Conservation (phyloP, 2,113 vertebrate species). For the Xyliphius kryptos region DNA sequence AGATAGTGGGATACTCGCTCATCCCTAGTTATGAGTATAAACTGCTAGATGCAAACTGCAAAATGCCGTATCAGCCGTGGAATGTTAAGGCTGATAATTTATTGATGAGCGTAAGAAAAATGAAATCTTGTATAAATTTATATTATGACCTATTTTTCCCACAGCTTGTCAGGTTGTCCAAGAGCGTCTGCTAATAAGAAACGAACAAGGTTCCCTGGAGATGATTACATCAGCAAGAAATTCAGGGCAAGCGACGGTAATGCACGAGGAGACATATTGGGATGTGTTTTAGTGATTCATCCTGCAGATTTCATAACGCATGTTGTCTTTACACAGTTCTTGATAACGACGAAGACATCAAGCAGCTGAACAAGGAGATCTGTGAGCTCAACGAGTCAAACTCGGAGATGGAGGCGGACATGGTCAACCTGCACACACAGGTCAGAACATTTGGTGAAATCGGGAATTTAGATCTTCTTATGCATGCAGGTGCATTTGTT, state of each 20-base stretch:
- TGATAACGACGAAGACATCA: conserved; percentile 96
- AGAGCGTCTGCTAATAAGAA: conserved; percentile 92
- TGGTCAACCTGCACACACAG: conserved; percentile 96
- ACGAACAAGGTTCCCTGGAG: conserved; percentile 89
- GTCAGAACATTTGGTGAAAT: too few species aligned
- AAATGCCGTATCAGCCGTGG: too few species aligned
- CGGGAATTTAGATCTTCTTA: too few species aligned
- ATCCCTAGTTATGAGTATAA: too few species aligned
- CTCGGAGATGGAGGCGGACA: conserved; percentile 90
- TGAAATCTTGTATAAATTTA: background rate
- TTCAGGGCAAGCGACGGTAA: conserved; percentile 97
- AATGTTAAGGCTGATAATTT: too few species aligned
- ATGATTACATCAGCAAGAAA: conserved; percentile 90
- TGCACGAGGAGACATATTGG: conserved; percentile 25
- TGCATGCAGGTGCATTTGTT: too few species aligned
- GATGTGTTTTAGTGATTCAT: background rate
- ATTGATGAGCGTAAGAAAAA: too few species aligned
- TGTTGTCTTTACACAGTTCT: conserved; percentile 67
- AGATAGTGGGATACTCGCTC: too few species aligned
- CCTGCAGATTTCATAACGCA: conserved; percentile 6
- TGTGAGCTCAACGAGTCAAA: conserved; percentile 91
- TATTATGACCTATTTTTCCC: conserved; percentile 28
- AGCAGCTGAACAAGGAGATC: conserved; percentile 96
- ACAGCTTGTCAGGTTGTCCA: conserved; percentile 93
- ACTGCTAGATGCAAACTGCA: too few species aligned